phyloP scores from a whole-genome alignment of 2,113 vertebrate species.

The Chionis minor region DNA sequence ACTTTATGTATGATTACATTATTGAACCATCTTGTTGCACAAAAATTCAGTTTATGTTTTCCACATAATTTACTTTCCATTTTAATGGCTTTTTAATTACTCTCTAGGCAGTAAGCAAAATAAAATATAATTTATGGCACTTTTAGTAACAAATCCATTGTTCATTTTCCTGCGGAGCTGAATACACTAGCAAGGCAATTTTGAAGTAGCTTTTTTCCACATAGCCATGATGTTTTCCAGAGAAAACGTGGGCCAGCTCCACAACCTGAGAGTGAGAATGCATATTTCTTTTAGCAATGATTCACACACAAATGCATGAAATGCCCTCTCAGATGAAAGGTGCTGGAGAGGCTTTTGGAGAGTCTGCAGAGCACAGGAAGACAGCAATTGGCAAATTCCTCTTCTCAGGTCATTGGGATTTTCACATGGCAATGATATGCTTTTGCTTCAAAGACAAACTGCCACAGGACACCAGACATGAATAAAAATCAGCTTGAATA shows the following conservation, averaged over 20 bases:
- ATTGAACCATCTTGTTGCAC: neutral
- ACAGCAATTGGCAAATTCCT: neutral
- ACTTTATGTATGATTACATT: slow-evolving; percentile 3
- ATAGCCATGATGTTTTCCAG: neutral
- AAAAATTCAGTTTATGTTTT: slow-evolving; percentile 55
- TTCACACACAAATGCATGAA: neutral
- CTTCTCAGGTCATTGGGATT: neutral
- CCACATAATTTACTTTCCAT: slow-evolving; percentile 49
- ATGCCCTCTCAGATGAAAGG: neutral
- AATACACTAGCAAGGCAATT: neutral
- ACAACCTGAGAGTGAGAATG: neutral
- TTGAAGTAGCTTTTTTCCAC: neutral
- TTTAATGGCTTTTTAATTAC: slow-evolving; percentile 61
- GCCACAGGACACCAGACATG: neutral
- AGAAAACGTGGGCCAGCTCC: neutral
- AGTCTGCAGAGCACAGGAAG: neutral
- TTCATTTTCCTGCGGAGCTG: slow-evolving; percentile 8
- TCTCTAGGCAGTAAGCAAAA: slow-evolving; percentile 5
- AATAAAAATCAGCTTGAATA: neutral
- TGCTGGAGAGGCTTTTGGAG: neutral
- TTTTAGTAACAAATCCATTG: slow-evolving; percentile 30
- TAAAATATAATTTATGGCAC: slow-evolving; percentile 40
- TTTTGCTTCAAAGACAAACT: neutral
- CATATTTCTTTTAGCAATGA: neutral
- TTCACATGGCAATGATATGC: neutral